Evolutionary conservation across 2,113 vertebrate genomes (phyloP).

Genomic region (Litocranius walleri): DNA sequence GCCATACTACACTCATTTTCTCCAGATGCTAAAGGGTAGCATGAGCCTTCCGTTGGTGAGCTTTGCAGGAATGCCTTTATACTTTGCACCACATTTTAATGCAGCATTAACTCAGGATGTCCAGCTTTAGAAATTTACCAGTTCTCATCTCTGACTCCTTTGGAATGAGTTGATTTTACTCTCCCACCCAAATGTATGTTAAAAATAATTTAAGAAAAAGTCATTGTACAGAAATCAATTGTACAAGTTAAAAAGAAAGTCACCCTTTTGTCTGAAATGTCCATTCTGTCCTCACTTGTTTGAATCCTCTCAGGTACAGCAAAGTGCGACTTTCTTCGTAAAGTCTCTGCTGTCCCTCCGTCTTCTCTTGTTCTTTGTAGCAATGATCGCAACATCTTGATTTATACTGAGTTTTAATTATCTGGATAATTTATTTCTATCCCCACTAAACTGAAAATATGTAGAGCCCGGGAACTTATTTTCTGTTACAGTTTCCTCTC

Average conservation of each 20-base stretch:
- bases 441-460: neutral
- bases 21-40: neutral
- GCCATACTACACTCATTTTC: neutral
- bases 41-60: neutral
- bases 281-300: neutral
- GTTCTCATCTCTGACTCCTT: neutral
- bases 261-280: neutral
- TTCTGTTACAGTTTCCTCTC: neutral
- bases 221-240: neutral
- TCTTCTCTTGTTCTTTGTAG: neutral
- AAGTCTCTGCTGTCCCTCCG: neutral
- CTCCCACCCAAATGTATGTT: neutral
- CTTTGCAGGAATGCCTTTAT: neutral
- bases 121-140: neutral
- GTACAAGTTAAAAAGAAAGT: neutral
- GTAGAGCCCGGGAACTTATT: neutral
- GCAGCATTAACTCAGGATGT: neutral
- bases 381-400: neutral
- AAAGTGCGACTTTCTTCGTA: neutral
- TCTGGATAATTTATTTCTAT: neutral
- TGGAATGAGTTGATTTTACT: neutral
- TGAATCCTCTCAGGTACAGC: neutral
- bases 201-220: neutral
- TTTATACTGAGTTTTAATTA: constrained; percentile 5
- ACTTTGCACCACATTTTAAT: neutral